Evolutionary conservation across 2,113 vertebrate species (phyloP).

Genomic region (Centropus unirufus): DNA sequence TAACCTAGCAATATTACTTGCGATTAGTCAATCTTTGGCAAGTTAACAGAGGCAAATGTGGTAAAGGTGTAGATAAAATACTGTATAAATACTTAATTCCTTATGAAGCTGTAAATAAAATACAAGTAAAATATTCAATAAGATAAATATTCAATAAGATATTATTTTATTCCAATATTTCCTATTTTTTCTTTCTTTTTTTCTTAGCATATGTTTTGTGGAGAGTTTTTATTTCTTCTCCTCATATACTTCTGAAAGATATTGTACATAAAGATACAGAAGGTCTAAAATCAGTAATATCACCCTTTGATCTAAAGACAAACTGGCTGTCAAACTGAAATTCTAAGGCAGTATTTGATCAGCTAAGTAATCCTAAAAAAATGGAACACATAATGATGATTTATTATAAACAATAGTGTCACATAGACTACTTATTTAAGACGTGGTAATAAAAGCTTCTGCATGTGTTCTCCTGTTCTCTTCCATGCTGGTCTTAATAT

Average conservation of each 20-base stretch:
- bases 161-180: background rate
- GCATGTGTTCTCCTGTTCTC: background rate
- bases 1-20: background rate
- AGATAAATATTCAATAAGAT: background rate
- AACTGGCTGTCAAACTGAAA: background rate
- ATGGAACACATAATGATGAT: background rate
- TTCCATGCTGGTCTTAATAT: background rate
- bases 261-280: background rate
- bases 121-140: too few species aligned
- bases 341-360: background rate
- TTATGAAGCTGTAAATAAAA: too few species aligned
- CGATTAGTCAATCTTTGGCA: background rate
- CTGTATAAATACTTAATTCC: too few species aligned
- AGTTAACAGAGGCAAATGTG: background rate
- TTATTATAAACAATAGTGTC: background rate
- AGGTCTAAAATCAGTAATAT: background rate
- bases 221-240: background rate
- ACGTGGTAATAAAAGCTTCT: background rate
- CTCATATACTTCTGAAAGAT: background rate
- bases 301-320: background rate
- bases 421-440: background rate
- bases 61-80: background rate
- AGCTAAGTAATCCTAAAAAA: background rate
- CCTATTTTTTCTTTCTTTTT: too few species aligned
- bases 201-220: fast-evolving